Evolutionary conservation across 2,888 invertebrate genomes (phyloP).

Genomic region (Steinernema scapterisci): DNA sequence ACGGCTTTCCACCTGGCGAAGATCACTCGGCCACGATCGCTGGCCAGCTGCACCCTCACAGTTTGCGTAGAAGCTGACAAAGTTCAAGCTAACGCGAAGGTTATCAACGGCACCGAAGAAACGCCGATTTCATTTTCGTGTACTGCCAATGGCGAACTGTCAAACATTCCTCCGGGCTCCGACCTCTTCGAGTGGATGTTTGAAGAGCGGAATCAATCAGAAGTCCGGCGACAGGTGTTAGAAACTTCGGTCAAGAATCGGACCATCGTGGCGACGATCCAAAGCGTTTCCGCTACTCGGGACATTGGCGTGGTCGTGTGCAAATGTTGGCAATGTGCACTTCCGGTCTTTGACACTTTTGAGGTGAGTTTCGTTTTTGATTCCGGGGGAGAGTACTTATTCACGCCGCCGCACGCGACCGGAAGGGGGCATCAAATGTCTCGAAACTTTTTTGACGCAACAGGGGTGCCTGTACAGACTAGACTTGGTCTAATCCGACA

Average conservation of each 20-base stretch:
- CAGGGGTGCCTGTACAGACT: not conserved
- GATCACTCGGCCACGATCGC: not conserved
- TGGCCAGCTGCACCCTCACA: not conserved
- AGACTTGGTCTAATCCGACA: no score
- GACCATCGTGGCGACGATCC: not conserved
- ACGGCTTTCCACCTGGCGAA: conserved; percentile 14
- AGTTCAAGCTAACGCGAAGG: not conserved
- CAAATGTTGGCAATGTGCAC: conserved; percentile 55
- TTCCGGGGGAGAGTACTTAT: not conserved
- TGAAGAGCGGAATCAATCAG: not conserved
- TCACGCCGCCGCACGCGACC: not conserved
- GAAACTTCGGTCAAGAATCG: not conserved
- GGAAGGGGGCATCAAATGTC: not conserved
- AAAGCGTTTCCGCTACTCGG: conserved; percentile 27
- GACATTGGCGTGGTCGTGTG: conserved; percentile 55
- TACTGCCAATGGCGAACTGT: not conserved
- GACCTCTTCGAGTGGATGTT: conserved; percentile 5
- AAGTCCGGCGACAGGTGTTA: not conserved
- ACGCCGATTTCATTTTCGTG: not conserved
- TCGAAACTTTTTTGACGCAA: not conserved
- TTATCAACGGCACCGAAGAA: not conserved
- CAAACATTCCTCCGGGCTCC: not conserved
- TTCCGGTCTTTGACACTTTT: conserved; percentile 39
- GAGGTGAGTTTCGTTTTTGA: conserved; percentile 36
- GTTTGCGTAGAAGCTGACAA: not conserved